Base-by-base conservation (phyloP, 2,797 vertebrate genomes). In the Dallia pectoralis region DNA sequence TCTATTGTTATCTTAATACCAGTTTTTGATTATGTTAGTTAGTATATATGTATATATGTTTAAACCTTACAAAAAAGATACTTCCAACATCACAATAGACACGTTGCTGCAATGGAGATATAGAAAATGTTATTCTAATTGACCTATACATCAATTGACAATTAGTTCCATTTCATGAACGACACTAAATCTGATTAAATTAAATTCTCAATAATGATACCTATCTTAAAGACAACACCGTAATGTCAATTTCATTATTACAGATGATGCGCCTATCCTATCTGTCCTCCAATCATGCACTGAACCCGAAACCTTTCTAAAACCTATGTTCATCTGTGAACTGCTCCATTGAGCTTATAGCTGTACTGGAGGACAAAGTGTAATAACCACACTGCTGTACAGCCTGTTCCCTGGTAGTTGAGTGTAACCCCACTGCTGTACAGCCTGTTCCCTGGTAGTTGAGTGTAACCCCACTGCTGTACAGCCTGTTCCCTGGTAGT, bases 401-500 rank as follows among this genome's bases (percentile, higher is more conserved):
- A 91, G 81, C 51, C 91, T 93, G 92, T 93, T 92, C n/a, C 92
- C 87, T 81, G 76, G 88, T 74, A 72, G 72, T 62, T 67, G 77
- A 78, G 4, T 16, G 29, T 63, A 27, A 29, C 14, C 27, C 62
- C 69, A 49, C 32, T 62, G 33, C 69, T 40, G 91, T 89, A 93
- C 91, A 91, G 81, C 51, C 91, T 93, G 92, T 93, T 92, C n/a
- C 92, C 87, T 81, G 76, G 88, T 74, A 72, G 72, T 62, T 67
- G 77, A 78, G 4, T 16, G 29, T 63, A 27, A 29, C 14, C 27
- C 62, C 69, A 49, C 32, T 62, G 33, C 69, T 40, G 91, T 89
- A 93, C 91, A 91, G 81, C 51, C 91, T 93, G 92, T 93, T 92
- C n/a, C 92, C 87, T 81, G 76, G 88, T 74, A 72, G 72, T 62